A percentile compares a stretch with the other conserved stretches of the same genome.
phyloP scores from a whole-genome alignment of 1,140 invertebrate genomes.

The Micrasema minimum region DNA sequence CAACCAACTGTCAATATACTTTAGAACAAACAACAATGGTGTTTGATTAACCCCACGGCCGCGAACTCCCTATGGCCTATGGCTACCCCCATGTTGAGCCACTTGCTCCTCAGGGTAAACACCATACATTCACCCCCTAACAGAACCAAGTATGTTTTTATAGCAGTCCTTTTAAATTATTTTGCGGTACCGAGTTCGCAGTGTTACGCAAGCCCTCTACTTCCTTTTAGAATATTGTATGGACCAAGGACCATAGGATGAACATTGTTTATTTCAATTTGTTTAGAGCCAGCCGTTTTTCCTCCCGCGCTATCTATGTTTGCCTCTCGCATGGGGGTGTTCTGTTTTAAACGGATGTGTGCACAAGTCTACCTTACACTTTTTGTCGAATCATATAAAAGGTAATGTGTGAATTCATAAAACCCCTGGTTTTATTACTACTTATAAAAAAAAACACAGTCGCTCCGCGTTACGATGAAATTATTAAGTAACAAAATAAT shows the following conservation, averaged over 20 bases:
- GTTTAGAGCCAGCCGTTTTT: constrained; percentile 34
- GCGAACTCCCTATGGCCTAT: not conserved
- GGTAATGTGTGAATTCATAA: constrained; percentile 39
- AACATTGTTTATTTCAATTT: constrained; percentile 36
- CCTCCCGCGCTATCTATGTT: constrained; percentile 40
- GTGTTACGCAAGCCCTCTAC: constrained; percentile 2
- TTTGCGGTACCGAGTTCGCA: not conserved
- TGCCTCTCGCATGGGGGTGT: constrained; percentile 50
- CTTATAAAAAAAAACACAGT: constrained; percentile 28
- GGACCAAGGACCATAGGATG: not conserved
- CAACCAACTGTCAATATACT: constrained; percentile 33
- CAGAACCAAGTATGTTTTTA: not conserved
- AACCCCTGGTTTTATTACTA: constrained; percentile 15
- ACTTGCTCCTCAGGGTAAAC: constrained; percentile 32
- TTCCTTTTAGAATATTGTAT: not conserved
- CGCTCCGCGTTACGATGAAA: not conserved
- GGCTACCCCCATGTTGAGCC: not conserved
- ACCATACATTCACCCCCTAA: constrained; percentile 12
- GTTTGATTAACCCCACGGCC: constrained; percentile 40
- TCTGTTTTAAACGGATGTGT: constrained; percentile 51
- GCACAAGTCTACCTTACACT: constrained; percentile 40
- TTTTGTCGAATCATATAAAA: constrained; percentile 19
- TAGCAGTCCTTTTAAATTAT: not conserved
- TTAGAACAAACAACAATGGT: constrained; percentile 36
- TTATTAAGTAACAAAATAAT: too few relatives aligned